Evolutionary conservation across 2,113 vertebrate species (phyloP), one percentile per base, ranked within the genome.

Genomic region (Albula goreensis): DNA sequence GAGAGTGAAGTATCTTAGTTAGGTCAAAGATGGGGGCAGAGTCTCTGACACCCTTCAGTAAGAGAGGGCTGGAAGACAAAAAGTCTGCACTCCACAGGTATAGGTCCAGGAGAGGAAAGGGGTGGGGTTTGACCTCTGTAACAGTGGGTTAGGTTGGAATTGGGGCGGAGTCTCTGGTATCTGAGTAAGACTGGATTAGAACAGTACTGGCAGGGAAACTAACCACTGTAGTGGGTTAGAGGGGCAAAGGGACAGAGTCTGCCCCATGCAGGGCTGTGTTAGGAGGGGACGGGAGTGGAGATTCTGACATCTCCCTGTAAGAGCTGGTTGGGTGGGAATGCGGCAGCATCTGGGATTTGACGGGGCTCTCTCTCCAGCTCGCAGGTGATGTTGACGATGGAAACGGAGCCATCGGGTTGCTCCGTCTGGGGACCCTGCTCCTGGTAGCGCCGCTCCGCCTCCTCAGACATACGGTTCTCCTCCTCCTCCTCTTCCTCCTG

Each of bases 401-500:
- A 91, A 78, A 89, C 90, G 22, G 92, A 79, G 50, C 87, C 94
- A 60, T 96, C 96, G 0, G 93, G 93, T 50, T 93, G 95, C 41
- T 95, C 92, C 0, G 92, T 91, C 83, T 89, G 90, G 17, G 95
- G 90, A 85, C 91, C 90, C 82, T 90, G 92, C 50, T 96, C 95
- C 85, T 96, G 94, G 49, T 96, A 96, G 66, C 91, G 91, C 83
- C 92, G 96, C 89, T 98, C 97, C 1, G 97, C 97, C 94, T 96
- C 97, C 90, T 99, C 97, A 25, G 97, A 97, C 94, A 97, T 94
- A 17, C 92, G 96, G 88, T 95, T 97, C 91, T 98, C 97, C 89
- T 96, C 96, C 2, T 96, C 96, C 31, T 97, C 97, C 12, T 98
- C 96, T 86, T 98, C 97, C 74, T 96, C 97, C 97, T 99, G 92